Percentiles rank a stretch among this genome's conserved stretches.
These are phyloP conservation scores for Halictus rubicundus DNA, from an alignment of 1,140 invertebrate species.

Conservation along the genomic window DNA sequence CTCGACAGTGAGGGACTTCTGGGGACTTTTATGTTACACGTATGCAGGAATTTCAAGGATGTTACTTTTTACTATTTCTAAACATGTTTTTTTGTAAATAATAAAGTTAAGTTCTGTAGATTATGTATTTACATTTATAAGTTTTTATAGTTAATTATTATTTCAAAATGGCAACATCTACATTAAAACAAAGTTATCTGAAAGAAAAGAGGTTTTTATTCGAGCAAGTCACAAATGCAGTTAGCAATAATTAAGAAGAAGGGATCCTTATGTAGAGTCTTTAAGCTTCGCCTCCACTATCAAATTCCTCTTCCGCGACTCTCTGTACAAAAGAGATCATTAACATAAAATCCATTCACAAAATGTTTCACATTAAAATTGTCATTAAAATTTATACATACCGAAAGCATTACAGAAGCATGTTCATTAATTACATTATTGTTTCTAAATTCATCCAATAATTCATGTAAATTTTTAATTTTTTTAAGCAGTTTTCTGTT, in stretches of 20 bases:
- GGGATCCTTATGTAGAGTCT: too few species aligned
- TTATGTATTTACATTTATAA: background rate
- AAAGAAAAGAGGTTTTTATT: constrained; percentile 55
- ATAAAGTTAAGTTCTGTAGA: background rate
- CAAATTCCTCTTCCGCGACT: too few species aligned
- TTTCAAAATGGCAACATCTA: constrained; percentile 10
- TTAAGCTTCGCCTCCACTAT: too few species aligned
- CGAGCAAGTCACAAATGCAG: constrained; percentile 83
- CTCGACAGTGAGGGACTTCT: background rate
- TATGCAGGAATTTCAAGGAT: background rate
- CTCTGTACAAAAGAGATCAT: too few species aligned
- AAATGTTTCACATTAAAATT: too few species aligned
- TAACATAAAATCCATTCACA: too few species aligned
- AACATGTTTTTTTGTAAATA: background rate
- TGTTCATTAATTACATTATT: too few species aligned
- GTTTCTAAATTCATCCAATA: too few species aligned
- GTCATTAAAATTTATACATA: too few species aligned
- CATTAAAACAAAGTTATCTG: background rate
- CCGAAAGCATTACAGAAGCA: too few species aligned
- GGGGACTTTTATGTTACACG: background rate
- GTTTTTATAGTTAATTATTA: constrained; percentile 10
- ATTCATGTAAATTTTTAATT: too few species aligned
- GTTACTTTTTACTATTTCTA: background rate
- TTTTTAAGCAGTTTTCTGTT: too few species aligned
- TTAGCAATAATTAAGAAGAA: constrained; percentile 84